Evolutionary conservation across 2,797 vertebrate genomes (phyloP).

Genomic region (Tragopan temminckii): DNA sequence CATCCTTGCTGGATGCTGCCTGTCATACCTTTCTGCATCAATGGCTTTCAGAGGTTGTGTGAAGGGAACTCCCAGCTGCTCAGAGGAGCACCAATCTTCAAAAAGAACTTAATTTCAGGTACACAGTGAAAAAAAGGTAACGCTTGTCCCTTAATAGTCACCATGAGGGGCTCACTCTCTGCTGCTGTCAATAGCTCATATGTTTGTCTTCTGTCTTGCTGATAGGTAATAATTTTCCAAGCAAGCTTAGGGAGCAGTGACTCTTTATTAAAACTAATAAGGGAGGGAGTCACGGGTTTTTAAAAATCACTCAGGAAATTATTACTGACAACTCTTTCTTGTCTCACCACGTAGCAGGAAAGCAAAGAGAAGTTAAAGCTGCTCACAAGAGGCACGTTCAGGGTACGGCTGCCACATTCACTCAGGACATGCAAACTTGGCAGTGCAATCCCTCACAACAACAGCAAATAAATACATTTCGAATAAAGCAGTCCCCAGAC

Average conservation of each 20-base stretch:
- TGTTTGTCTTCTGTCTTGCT: slow-evolving; percentile 80
- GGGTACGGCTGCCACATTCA: background rate
- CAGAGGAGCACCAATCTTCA: background rate
- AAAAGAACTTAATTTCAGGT: slow-evolving; percentile 40
- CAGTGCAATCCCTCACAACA: background rate
- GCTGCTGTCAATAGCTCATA: slow-evolving; percentile 77
- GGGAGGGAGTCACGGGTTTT: slow-evolving; percentile 68
- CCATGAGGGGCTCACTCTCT: slow-evolving; percentile 49
- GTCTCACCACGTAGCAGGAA: slow-evolving; percentile 44
- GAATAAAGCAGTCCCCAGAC: background rate
- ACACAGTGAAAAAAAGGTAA: slow-evolving; percentile 9
- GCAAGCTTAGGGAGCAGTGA: slow-evolving; percentile 75
- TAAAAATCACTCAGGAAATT: slow-evolving; percentile 78
- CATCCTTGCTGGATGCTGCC: background rate
- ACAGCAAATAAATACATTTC: background rate
- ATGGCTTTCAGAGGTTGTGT: background rate
- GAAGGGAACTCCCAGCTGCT: slow-evolving; percentile 18
- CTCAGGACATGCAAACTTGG: background rate
- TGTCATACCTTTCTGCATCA: background rate
- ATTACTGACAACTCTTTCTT: slow-evolving; percentile 67
- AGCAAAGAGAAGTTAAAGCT: background rate
- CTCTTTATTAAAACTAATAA: slow-evolving; percentile 82
- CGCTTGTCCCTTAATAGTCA: slow-evolving; percentile 9
- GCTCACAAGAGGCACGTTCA: background rate
- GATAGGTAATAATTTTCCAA: slow-evolving; percentile 84